These are phyloP conservation scores for Apotomis capreana DNA, from an alignment of 2,888 invertebrate species.

Conservation along the genomic window DNA sequence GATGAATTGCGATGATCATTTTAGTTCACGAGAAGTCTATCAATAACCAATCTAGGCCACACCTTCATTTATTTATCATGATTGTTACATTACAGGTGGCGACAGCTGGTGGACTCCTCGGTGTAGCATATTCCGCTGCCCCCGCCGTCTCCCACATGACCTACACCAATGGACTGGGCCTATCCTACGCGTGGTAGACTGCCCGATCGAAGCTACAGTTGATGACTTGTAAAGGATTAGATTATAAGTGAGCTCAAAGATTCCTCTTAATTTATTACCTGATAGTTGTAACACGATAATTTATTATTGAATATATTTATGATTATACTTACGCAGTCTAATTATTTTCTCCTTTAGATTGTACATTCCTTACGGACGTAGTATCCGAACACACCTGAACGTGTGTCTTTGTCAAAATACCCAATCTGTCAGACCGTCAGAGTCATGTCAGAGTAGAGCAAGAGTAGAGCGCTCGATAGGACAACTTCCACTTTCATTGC, in stretches of 20 bases:
- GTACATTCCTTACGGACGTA: not conserved
- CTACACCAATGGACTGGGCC: slow-evolving; percentile 82
- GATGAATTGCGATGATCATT: no score
- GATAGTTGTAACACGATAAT: slow-evolving; percentile 66
- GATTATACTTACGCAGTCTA: no score
- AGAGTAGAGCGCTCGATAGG: slow-evolving; percentile 12
- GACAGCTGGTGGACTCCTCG: slow-evolving; percentile 78
- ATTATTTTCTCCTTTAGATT: slow-evolving; percentile 3
- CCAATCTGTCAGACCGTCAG: not conserved
- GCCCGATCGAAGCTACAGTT: slow-evolving; percentile 8
- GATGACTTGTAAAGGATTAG: slow-evolving; percentile 15
- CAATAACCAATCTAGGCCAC: no score
- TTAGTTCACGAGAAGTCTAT: no score
- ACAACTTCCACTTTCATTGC: slow-evolving; percentile 37
- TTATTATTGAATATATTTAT: slow-evolving; percentile 44
- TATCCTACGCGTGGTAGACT: slow-evolving; percentile 81
- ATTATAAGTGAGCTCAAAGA: slow-evolving; percentile 57
- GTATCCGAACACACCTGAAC: not conserved
- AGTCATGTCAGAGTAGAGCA: slow-evolving; percentile 3
- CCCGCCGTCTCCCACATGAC: slow-evolving; percentile 85
- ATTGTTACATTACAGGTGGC: slow-evolving; percentile 65
- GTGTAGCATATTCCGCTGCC: slow-evolving; percentile 84
- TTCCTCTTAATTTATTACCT: slow-evolving; percentile 79
- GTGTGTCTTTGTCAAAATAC: slow-evolving; percentile 8
- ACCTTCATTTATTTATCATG: no score